These are phyloP conservation scores for Halcyon smyrnensis DNA, from an alignment of 2,797 vertebrate genomes.

Conservation along the genomic window DNA sequence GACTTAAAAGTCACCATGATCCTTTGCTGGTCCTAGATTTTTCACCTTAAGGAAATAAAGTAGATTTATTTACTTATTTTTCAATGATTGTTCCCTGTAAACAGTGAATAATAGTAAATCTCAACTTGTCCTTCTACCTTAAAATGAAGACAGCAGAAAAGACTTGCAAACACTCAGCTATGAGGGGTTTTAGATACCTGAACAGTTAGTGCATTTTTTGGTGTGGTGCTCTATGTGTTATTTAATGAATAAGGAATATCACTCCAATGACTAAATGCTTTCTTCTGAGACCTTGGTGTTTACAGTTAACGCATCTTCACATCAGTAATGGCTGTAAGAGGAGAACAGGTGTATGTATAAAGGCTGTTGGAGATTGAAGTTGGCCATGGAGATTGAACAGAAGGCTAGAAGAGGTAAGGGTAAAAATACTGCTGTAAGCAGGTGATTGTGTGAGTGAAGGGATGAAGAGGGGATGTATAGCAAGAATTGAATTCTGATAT, in stretches of 20 bases:
- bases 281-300: not conserved
- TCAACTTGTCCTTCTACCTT: not conserved
- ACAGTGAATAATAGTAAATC: accelerated
- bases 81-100: not conserved
- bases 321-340: not conserved
- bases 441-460: accelerated
- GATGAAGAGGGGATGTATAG: not conserved
- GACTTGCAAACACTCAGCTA: not conserved
- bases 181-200: not conserved
- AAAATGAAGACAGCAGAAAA: not conserved
- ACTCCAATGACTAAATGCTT: not conserved
- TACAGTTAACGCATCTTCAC: not conserved
- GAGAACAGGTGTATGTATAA: too few species aligned
- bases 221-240: not conserved
- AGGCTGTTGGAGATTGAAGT: not conserved
- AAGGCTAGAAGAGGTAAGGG: not conserved
- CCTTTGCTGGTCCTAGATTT: not conserved
- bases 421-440: not conserved
- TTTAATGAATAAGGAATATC: not conserved
- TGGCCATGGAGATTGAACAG: not conserved
- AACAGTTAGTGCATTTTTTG: not conserved
- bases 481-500: not conserved
- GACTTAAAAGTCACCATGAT: not conserved
- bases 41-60: not conserved
- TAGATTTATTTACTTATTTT: not conserved